Percentiles rank a stretch among this genome's conserved stretches.
These are phyloP conservation scores for Noctilio leporinus DNA, from an alignment of 2,113 vertebrate genomes.

Conservation along the genomic window DNA sequence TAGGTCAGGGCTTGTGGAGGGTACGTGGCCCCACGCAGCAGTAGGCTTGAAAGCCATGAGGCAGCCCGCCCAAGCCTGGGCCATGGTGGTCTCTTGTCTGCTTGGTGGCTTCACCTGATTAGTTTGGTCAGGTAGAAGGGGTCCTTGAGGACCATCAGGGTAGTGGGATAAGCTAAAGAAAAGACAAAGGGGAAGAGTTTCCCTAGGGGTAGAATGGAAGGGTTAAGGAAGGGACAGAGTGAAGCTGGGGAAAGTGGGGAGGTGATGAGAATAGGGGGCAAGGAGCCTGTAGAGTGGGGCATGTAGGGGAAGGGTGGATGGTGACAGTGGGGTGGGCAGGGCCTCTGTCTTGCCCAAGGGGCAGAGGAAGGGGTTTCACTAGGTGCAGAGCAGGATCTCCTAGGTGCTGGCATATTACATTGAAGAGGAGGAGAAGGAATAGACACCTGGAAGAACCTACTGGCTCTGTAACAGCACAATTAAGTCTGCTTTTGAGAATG, in stretches of 20 bases:
- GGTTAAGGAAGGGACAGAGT: neutral
- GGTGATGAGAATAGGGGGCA: too few species aligned
- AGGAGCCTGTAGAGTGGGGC: neutral
- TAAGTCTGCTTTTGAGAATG: neutral
- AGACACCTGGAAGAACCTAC: neutral
- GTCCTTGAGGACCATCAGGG: neutral
- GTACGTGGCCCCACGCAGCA: too few species aligned
- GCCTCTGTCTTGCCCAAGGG: neutral
- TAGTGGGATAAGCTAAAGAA: neutral
- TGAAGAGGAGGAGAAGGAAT: neutral
- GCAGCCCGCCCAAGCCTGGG: neutral
- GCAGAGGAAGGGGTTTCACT: neutral
- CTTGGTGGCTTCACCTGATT: neutral
- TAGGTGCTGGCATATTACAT: neutral
- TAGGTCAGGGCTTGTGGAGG: neutral
- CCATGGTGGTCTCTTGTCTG: neutral
- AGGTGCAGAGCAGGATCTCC: neutral
- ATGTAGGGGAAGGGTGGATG: rapidly evolving
- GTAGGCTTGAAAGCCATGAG: neutral
- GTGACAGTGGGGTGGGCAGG: neutral
- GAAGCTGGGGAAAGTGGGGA: neutral
- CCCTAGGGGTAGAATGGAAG: neutral
- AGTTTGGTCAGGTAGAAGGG: neutral
- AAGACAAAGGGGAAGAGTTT: neutral
- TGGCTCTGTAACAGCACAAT: neutral